Evolutionary conservation across 2,888 invertebrate species (phyloP), one percentile per base, ranked within the genome.

Genomic region (Cartodere bifasciata): DNA sequence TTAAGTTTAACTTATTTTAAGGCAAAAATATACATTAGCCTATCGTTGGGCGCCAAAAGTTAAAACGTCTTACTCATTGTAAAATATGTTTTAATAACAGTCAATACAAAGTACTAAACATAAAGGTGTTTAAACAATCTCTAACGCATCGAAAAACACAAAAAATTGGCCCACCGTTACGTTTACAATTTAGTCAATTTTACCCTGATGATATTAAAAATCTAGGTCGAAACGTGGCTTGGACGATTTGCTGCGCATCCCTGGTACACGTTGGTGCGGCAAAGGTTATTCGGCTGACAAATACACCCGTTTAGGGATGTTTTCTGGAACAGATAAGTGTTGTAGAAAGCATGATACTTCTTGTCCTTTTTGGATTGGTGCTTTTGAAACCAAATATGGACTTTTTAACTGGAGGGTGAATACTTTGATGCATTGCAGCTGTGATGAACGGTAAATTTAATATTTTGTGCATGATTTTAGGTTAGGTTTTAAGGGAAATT

Each of bases 261-360:
- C 90, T 1, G 90, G 90, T 27, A 91, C 91, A 1, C 82, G 85
- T 54, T 92, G 91, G 91, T 92, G 92, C 59, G 92, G 92, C 13
- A 80, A 81, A 46, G 91, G 91, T 2, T 79, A 77, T 52, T 72
- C 76, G 1, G 88, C 90, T 4, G 69, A 74, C 23, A 74, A 77
- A 41, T 85, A 83, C 56, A 80, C 80, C 31, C 78, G 86, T 45
- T 69, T 91, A 24, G 91, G 90, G 5, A 81, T 82, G 23, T 82
- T 87, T 55, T 74, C 80, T 17, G 68, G 72, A 37, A 85, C 87
- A 11, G 92, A 92, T 39, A 77, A 75, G 49, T 92, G 92, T 59
- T 92, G 92, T 56, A 67, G 91, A 17, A 74, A 75, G 43, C 92
- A 92, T 60, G 92, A 92, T 56, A 65, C 75, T 13, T 68, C 79